phyloP scores from a whole-genome alignment of 1,140 invertebrate species.

The Aphidius gifuensis region DNA sequence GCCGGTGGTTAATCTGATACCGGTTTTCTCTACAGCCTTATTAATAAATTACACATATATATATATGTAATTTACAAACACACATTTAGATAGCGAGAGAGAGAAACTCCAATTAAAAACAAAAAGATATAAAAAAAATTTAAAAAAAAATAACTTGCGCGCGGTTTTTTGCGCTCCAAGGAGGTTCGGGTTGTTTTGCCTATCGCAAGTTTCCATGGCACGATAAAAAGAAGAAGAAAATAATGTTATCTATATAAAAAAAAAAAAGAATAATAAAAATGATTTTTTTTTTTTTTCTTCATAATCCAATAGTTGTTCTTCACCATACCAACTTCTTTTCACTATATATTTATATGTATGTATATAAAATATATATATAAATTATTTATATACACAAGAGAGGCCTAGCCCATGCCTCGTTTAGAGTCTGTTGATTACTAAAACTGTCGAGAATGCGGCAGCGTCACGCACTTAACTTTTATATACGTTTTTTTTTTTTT shows the following conservation, averaged over 20 bases:
- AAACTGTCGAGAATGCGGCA: slow-evolving; percentile 35
- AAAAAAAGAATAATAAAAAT: too few species aligned
- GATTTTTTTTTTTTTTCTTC: too few species aligned
- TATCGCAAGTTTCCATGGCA: slow-evolving; percentile 5
- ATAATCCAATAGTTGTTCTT: too few species aligned
- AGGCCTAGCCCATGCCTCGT: slow-evolving; percentile 23
- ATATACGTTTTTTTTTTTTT: slow-evolving; percentile 11
- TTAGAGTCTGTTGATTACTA: slow-evolving; percentile 30
- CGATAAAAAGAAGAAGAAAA: too few species aligned
- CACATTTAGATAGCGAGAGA: neutral
- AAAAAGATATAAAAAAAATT: neutral
- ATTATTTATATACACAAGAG: slow-evolving; percentile 6
- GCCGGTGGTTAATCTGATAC: slow-evolving; percentile 45
- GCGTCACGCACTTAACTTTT: slow-evolving; percentile 27
- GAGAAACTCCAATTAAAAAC: slow-evolving; percentile 1
- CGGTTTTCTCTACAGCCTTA: slow-evolving; percentile 45
- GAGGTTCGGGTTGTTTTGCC: slow-evolving; percentile 21
- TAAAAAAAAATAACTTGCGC: too few species aligned
- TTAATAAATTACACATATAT: slow-evolving; percentile 46
- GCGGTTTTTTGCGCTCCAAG: slow-evolving; percentile 1
- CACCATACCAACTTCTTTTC: too few species aligned
- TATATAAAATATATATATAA: neutral
- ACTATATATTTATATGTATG: neutral
- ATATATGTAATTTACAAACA: slow-evolving; percentile 14
- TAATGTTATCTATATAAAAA: too few species aligned